Percentiles rank a stretch among this genome's conserved stretches.
phyloP scores from a whole-genome alignment of 64 coral and sea anemone species.

The Pocillopora verrucosa region DNA sequence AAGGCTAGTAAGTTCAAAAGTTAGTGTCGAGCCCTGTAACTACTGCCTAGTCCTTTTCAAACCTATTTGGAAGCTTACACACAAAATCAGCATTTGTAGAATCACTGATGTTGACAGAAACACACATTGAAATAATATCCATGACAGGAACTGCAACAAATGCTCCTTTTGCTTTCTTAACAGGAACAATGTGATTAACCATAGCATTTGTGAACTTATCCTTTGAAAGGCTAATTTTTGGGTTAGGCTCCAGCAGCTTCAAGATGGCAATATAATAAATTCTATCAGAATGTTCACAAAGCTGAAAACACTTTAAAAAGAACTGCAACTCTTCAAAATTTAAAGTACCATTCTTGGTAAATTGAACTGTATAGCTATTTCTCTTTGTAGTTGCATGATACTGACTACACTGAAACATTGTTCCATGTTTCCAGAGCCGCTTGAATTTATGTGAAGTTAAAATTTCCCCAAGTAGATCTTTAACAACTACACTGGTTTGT shows the following conservation, averaged over 20 bases:
- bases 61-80: slow-evolving; percentile 5
- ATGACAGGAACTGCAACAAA: background rate
- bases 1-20: no score
- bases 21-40: no score
- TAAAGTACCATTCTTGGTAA: background rate
- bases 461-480: background rate
- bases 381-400: background rate
- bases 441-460: background rate
- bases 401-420: background rate
- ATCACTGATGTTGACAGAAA: background rate
- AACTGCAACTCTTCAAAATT: background rate
- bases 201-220: slow-evolving; percentile 4
- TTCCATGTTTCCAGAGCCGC: slow-evolving; percentile 23
- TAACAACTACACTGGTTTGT: background rate
- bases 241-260: background rate
- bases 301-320: background rate
- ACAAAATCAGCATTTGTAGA: background rate
- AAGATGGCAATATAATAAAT: background rate
- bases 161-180: background rate
- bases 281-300: background rate
- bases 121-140: slow-evolving; percentile 19
- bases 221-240: background rate
- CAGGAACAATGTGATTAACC: background rate
- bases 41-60: background rate
- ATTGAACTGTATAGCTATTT: slow-evolving; percentile 12